Evolutionary conservation across 2,113 vertebrate genomes (phyloP).

Genomic region (Nymphicus hollandicus): DNA sequence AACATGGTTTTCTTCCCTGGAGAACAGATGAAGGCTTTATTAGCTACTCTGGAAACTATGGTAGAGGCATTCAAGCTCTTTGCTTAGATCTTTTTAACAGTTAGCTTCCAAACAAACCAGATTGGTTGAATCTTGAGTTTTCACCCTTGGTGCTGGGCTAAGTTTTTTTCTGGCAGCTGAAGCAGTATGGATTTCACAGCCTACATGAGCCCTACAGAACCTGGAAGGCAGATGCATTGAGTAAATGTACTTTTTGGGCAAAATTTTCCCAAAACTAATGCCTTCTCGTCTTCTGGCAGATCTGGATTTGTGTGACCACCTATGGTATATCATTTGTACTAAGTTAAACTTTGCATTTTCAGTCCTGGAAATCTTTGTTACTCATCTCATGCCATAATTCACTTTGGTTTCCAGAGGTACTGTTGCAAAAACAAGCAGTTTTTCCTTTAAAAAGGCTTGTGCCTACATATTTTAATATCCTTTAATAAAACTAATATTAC

Average conservation of each 20-base stretch:
- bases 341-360: neutral
- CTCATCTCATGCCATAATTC: rapidly evolving
- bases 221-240: neutral
- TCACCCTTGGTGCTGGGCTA: neutral
- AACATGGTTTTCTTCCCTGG: conserved; percentile 65
- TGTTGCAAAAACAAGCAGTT: neutral
- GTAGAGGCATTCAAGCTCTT: conserved; percentile 58
- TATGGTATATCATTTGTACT: neutral
- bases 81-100: conserved; percentile 2
- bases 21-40: conserved; percentile 76
- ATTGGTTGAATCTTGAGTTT: neutral
- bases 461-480: neutral
- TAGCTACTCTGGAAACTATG: conserved; percentile 79
- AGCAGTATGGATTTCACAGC: neutral
- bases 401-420: neutral
- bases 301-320: neutral
- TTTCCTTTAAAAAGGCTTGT: neutral
- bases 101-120: neutral
- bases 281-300: neutral
- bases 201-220: rapidly evolving
- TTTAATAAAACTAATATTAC: neutral
- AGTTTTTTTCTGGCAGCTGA: neutral
- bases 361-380: neutral
- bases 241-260: neutral
- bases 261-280: neutral